phyloP scores from a whole-genome alignment of 1,140 invertebrate genomes.

The Drosophila kepulauana region DNA sequence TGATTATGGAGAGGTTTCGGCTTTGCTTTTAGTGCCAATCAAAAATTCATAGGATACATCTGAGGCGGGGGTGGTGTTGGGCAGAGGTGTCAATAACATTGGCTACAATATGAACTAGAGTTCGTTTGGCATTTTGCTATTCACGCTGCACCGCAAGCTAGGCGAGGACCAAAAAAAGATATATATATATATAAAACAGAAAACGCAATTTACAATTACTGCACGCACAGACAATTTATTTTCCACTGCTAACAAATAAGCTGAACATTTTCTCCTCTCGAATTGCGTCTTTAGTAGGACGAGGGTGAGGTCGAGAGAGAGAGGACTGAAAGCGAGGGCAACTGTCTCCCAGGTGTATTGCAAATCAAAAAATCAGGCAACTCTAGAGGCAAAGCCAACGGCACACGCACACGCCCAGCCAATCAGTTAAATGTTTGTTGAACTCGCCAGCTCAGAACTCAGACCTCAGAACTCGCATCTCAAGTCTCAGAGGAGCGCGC shows the following conservation, averaged over 20 bases:
- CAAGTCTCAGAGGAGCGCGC: conserved; percentile 49
- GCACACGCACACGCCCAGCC: conserved; percentile 76
- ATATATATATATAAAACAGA: too few species aligned
- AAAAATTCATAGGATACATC: conserved; percentile 68
- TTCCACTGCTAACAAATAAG: conserved; percentile 75
- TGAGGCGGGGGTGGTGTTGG: too few species aligned
- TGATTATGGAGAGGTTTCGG: conserved; percentile 9
- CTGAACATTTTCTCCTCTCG: conserved; percentile 49
- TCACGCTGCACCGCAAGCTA: neutral
- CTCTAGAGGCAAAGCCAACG: conserved; percentile 1
- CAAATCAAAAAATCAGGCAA: conserved; percentile 84
- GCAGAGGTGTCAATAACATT: conserved; percentile 74
- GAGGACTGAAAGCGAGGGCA: neutral
- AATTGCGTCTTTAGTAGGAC: conserved; percentile 3
- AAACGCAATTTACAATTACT: conserved; percentile 84
- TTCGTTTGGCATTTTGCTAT: neutral
- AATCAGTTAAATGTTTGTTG: conserved; percentile 85
- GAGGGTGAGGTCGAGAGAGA: neutral
- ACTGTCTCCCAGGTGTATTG: conserved; percentile 81
- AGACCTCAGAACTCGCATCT: conserved; percentile 36
- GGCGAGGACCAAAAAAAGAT: conserved; percentile 13
- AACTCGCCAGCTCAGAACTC: conserved; percentile 65
- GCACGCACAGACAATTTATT: conserved; percentile 85
- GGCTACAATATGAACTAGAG: conserved; percentile 52
- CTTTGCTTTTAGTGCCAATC: conserved; percentile 50